Conservation (phyloP, 2,888 invertebrate species). For the Chesias legatella region DNA sequence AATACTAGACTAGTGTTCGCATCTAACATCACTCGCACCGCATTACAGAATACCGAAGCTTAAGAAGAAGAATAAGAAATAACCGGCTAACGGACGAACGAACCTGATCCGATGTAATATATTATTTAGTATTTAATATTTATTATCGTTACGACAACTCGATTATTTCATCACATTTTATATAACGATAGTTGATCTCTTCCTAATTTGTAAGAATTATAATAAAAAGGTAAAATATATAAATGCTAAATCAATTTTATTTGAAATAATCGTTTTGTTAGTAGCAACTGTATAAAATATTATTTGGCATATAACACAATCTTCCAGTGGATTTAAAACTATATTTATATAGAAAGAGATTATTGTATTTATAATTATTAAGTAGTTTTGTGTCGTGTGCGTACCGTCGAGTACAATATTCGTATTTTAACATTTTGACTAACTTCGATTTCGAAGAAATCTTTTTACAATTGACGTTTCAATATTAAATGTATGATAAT, state of each 20-base stretch:
- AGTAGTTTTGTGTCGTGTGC: conserved; percentile 22
- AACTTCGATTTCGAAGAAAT: conserved; percentile 65
- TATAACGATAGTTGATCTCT: conserved; percentile 37
- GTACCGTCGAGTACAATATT: conserved; percentile 51
- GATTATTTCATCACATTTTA: conserved; percentile 28
- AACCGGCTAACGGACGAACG: conserved; percentile 61
- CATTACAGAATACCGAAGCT: conserved; percentile 77
- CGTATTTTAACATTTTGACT: conserved; percentile 47
- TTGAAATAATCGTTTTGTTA: conserved; percentile 33
- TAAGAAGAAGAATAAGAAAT: conserved; percentile 73
- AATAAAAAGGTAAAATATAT: conserved; percentile 10
- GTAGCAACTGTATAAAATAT: conserved; percentile 25
- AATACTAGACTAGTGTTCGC: conserved; percentile 42
- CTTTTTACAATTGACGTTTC: conserved; percentile 44
- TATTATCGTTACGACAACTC: conserved; percentile 45
- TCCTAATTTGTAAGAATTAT: conserved; percentile 33
- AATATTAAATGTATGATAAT: conserved; percentile 40
- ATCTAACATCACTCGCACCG: conserved; percentile 66
- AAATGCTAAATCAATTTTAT: conserved; percentile 7
- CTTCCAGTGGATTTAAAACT: conserved; percentile 41
- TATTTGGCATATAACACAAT: conserved; percentile 38
- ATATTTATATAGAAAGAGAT: conserved; percentile 36
- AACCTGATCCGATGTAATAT: conserved; percentile 63
- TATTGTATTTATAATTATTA: conserved; percentile 32
- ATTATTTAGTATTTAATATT: conserved; percentile 64